A percentile compares a stretch with the other conserved stretches of the same genome.
phyloP scores from a whole-genome alignment of 2,888 invertebrate genomes.

The Nesidiocoris tenuis region DNA sequence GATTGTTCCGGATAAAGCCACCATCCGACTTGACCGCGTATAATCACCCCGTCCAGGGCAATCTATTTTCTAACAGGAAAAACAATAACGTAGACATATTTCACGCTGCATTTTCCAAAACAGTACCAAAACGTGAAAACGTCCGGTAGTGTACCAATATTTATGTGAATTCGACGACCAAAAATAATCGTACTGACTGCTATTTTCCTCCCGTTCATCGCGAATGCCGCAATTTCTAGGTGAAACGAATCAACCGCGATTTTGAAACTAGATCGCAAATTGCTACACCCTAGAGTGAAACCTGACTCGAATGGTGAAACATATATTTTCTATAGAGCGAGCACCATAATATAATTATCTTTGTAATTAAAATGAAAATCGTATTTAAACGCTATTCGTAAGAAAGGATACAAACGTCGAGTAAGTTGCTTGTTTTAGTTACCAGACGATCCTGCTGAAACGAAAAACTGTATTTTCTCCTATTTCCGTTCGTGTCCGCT shows the following conservation, averaged over 20 bases:
- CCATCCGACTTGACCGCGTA: too few species aligned
- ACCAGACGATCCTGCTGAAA: neutral
- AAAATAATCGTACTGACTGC: neutral
- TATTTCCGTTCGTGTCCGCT: neutral
- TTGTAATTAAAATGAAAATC: neutral
- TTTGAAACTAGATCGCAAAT: too few species aligned
- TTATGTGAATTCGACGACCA: neutral
- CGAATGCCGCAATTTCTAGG: neutral
- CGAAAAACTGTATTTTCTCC: neutral
- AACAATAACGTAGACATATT: conserved; percentile 18
- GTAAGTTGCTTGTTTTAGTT: neutral
- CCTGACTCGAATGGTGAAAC: neutral
- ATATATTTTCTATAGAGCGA: neutral
- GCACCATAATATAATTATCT: neutral
- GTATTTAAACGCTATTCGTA: neutral
- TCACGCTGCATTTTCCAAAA: too few species aligned
- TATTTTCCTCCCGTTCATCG: neutral
- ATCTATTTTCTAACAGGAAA: conserved; percentile 23
- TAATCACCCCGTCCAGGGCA: too few species aligned
- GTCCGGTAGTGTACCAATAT: conserved; percentile 14
- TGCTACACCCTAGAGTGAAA: neutral
- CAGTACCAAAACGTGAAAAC: too few species aligned
- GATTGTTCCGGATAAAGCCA: too few species aligned
- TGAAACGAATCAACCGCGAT: too few species aligned
- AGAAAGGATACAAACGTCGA: neutral